Conservation (phyloP, 2,888 invertebrate species). For the Caenorhabditis drosophilae region DNA sequence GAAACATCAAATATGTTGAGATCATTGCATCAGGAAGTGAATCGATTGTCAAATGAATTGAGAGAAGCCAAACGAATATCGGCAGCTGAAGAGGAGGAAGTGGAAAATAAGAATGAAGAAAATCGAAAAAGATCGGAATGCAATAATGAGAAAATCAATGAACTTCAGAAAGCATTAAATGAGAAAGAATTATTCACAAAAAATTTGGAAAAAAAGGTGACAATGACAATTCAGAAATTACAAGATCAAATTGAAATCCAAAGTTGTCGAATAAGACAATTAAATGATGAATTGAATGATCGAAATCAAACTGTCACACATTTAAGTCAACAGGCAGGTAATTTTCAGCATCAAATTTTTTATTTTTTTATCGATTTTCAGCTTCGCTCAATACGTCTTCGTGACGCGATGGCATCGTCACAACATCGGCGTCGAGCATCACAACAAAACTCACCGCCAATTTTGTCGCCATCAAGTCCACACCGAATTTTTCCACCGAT, state of each 20-base stretch:
- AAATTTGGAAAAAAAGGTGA: slow-evolving; percentile 47
- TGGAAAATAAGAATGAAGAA: too few species aligned
- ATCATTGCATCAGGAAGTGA: slow-evolving; percentile 56
- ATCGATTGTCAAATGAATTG: slow-evolving; percentile 48
- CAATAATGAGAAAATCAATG: slow-evolving; percentile 18
- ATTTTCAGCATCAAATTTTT: background rate
- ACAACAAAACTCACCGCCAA: slow-evolving; percentile 28
- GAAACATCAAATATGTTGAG: slow-evolving; percentile 55
- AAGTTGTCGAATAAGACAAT: slow-evolving; percentile 56
- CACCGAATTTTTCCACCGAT: slow-evolving; percentile 43
- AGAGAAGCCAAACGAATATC: slow-evolving; percentile 43
- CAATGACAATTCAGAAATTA: slow-evolving; percentile 49
- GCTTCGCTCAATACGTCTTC: slow-evolving; percentile 52
- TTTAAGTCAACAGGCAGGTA: slow-evolving; percentile 51
- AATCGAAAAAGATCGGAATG: slow-evolving; percentile 13
- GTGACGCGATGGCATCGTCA: slow-evolving; percentile 61
- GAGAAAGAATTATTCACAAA: slow-evolving; percentile 40
- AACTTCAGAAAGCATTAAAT: slow-evolving; percentile 32
- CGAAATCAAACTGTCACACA: slow-evolving; percentile 59
- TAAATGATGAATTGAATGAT: slow-evolving; percentile 57
- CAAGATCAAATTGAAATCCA: slow-evolving; percentile 50
- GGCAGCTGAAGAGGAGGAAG: slow-evolving; percentile 9
- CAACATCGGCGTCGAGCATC: slow-evolving; percentile 55
- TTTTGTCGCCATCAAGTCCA: slow-evolving; percentile 36
- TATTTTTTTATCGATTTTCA: slow-evolving; percentile 12